These are phyloP conservation scores for Theristicus caerulescens DNA, from an alignment of 2,113 vertebrate species.

Conservation along the genomic window DNA sequence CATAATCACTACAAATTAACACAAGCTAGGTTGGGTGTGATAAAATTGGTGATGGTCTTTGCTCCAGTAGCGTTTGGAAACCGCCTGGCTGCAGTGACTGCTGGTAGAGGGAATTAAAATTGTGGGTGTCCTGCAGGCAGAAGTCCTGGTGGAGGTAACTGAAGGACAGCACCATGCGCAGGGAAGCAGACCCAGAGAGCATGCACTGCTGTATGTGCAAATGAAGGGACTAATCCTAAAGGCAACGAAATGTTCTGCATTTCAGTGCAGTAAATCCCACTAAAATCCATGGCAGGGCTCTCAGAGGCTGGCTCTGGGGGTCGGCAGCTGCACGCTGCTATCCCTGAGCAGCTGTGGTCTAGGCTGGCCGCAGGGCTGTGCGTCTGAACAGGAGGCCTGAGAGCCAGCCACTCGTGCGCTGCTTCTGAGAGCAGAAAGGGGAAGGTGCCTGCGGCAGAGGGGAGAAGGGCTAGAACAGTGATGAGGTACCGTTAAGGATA, in stretches of 20 bases:
- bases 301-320: neutral
- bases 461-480: neutral
- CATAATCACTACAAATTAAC: neutral
- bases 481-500: neutral
- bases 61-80: neutral
- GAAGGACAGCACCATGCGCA: neutral
- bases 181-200: neutral
- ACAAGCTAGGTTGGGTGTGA: neutral
- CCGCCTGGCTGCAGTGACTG: neutral
- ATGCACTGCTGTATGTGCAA: neutral
- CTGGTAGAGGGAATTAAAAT: neutral
- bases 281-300: slow-evolving; percentile 16
- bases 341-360: neutral
- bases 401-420: neutral
- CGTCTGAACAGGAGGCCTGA: neutral
- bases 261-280: slow-evolving; percentile 49
- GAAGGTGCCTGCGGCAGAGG: neutral
- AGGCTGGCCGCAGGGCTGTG: neutral
- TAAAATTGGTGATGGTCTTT: neutral
- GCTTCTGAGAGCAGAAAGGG: neutral
- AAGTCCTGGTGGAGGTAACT: neutral
- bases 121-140: neutral
- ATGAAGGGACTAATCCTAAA: slow-evolving; percentile 42
- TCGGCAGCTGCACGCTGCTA: neutral
- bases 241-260: slow-evolving; percentile 37